A percentile compares a stretch with the other conserved stretches of the same genome.
Evolutionary conservation across 2,888 invertebrate species (phyloP).

Genomic region (Aelia acuminata): DNA sequence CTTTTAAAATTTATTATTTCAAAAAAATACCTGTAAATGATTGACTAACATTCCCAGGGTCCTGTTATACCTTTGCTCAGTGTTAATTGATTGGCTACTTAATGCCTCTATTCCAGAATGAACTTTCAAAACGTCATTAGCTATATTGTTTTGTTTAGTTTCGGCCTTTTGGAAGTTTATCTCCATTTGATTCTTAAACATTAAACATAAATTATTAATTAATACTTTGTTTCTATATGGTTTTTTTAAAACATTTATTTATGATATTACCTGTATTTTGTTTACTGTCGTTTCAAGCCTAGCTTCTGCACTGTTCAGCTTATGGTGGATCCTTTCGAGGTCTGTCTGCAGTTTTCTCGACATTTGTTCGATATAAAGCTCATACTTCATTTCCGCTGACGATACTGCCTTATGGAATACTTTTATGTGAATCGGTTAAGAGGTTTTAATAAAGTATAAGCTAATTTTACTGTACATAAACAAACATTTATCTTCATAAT

Average conservation of each 20-base stretch:
- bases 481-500: background rate
- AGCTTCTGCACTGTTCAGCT: conserved; percentile 69
- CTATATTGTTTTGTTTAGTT: conserved; percentile 69
- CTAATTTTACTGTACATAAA: conserved; percentile 14
- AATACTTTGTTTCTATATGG: background rate
- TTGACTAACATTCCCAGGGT: conserved; percentile 66
- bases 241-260: background rate
- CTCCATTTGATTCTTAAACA: conserved; percentile 66
- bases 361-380: conserved; percentile 69
- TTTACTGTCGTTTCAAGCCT: conserved; percentile 68
- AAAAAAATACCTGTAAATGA: conserved; percentile 67
- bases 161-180: conserved; percentile 69
- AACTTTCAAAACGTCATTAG: conserved; percentile 69
- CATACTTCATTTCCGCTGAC: conserved; percentile 70
- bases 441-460: conserved; percentile 20
- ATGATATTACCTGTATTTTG: conserved; percentile 69
- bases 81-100: conserved; percentile 67
- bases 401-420: conserved; percentile 62
- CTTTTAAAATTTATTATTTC: too few species aligned
- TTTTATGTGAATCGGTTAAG: conserved; percentile 55
- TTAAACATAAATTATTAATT: background rate
- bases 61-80: conserved; percentile 68
- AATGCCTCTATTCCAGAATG: conserved; percentile 69
- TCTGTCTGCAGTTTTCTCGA: conserved; percentile 70
- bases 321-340: conserved; percentile 70